These are phyloP conservation scores for Wiebesia pumilae DNA, from an alignment of 1,140 invertebrate species.

Conservation along the genomic window DNA sequence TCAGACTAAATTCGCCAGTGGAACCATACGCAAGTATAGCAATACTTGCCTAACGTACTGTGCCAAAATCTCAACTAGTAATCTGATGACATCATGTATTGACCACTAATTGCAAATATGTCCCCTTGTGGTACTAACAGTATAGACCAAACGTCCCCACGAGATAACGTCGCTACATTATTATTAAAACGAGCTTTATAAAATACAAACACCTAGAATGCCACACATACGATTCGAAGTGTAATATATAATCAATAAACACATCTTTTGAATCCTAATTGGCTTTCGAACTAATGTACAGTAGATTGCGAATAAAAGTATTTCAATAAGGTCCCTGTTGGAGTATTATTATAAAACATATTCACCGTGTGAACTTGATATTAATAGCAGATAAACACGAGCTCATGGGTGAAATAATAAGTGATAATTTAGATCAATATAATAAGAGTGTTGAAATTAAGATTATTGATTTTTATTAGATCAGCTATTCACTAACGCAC, in stretches of 20 bases:
- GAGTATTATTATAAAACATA: too few relatives aligned
- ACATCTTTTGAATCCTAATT: neutral
- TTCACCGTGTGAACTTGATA: too few relatives aligned
- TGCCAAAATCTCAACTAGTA: constrained; percentile 15
- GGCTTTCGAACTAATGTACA: neutral
- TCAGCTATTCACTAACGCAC: too few relatives aligned
- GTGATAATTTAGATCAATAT: too few relatives aligned
- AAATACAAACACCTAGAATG: neutral
- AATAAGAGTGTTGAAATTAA: too few relatives aligned
- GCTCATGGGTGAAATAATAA: too few relatives aligned
- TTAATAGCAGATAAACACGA: too few relatives aligned
- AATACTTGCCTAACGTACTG: constrained; percentile 20
- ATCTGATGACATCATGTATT: neutral
- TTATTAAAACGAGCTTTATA: constrained; percentile 40
- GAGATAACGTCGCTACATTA: constrained; percentile 43
- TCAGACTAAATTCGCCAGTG: constrained; percentile 7
- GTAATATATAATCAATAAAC: neutral
- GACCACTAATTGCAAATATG: neutral
- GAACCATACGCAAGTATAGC: neutral
- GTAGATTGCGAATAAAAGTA: too few relatives aligned
- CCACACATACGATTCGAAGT: neutral
- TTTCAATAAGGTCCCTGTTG: too few relatives aligned
- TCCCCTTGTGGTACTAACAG: neutral
- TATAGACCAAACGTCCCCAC: neutral
- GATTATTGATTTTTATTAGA: too few relatives aligned